These are phyloP conservation scores for Cyrtorhinus lividipennis DNA, from an alignment of 1,140 invertebrate genomes.

Conservation along the genomic window DNA sequence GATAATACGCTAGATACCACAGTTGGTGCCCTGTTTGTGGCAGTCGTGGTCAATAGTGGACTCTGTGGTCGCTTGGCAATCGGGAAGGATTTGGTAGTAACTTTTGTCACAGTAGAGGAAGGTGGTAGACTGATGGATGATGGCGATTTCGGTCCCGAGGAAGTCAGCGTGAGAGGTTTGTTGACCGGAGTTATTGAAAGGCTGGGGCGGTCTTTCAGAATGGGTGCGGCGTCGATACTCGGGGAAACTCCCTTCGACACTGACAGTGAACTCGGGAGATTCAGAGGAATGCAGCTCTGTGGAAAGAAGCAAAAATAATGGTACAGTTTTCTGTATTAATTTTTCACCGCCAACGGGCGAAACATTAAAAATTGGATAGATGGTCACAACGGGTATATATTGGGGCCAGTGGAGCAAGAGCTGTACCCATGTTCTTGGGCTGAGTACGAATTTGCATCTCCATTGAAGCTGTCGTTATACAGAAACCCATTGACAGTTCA, in stretches of 20 bases:
- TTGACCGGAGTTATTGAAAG: slow-evolving; percentile 17
- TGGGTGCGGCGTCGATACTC: background rate
- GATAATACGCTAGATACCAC: background rate
- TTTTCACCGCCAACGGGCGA: background rate
- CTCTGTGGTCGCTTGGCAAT: background rate
- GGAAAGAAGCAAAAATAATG: background rate
- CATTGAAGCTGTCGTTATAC: no score
- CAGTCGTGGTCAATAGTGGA: background rate
- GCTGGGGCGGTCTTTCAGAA: slow-evolving; percentile 15
- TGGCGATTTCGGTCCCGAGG: background rate
- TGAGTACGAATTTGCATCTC: no score
- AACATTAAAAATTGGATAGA: background rate
- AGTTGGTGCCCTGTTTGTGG: background rate
- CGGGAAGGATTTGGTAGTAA: background rate
- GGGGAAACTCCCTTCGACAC: background rate
- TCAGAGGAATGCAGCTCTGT: background rate
- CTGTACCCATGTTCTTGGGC: no score
- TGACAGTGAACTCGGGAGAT: background rate
- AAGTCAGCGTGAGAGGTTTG: background rate
- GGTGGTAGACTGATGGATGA: background rate
- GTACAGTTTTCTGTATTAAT: background rate
- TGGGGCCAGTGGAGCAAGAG: no score
- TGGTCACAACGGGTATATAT: background rate
- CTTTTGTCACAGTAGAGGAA: background rate
- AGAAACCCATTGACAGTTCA: no score